Evolutionary conservation across 1,140 invertebrate species (phyloP), one percentile per base, ranked within the genome.

Genomic region (Microplitis mediator): DNA sequence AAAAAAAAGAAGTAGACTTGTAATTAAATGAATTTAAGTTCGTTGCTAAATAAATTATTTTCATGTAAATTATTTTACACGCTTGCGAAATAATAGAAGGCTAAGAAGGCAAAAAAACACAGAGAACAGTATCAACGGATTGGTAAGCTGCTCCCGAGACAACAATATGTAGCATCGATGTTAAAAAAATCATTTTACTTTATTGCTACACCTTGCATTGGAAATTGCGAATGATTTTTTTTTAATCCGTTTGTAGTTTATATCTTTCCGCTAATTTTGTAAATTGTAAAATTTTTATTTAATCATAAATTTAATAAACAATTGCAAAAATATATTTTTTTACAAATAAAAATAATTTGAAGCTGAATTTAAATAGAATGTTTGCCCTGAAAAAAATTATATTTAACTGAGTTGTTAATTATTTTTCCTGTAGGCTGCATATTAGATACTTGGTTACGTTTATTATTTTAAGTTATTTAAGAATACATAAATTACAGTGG

Each of bases 101-200:
- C 87, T 86, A 91, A 89, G 89, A 91, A 91, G 86, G 88, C 88
- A 83, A 90, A 90, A 89, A 91, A 91, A 85, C 87, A 92, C 86
- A 92, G 91, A 89, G 92, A 92, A 86, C 90, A 92, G 83, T 94
- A 94, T 89, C 92, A 94, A 86, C 90, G 93, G 87, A 92, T 94
- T 90, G 93, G 93, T 94, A 93, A 93, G 93, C 83, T 86, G 84
- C 85, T 86, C 83, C 79, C 80, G 58, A 80, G 73, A 66, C 70
- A 72, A 72, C 70, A 72, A 72, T 66, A 60, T 35, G 23, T 66
- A 64, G 69, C 69, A 65, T 71, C 69, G 32, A 35, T 71, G 36
- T 71, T 71, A 5, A 71, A 71, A 71, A 71, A 71, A 65, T 52
- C 69, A 58, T 71, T 71, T 71, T 71, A 56, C 52, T 65, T 65